These are phyloP conservation scores for Dicaeum eximium DNA, from an alignment of 2,113 vertebrate species.

Conservation along the genomic window DNA sequence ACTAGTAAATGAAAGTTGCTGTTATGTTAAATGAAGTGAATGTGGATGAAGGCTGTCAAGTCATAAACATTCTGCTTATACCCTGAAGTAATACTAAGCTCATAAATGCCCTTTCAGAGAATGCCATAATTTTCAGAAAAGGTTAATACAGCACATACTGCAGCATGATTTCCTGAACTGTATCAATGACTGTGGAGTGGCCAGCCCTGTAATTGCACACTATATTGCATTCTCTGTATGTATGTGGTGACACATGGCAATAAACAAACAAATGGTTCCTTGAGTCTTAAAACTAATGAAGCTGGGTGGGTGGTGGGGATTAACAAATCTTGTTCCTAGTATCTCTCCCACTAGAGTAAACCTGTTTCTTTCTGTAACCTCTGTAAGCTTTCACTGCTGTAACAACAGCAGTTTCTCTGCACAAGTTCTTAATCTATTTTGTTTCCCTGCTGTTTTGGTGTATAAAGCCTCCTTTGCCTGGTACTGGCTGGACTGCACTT, in stretches of 20 bases:
- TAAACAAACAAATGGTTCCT: slow-evolving; percentile 25
- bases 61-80: slow-evolving; percentile 52
- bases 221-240: background rate
- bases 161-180: slow-evolving; percentile 27
- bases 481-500: background rate
- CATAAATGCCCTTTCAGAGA: slow-evolving; percentile 57
- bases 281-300: slow-evolving; percentile 5
- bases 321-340: background rate
- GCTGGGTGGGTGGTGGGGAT: background rate
- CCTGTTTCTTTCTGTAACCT: background rate
- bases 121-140: slow-evolving; percentile 38
- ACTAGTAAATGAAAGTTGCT: slow-evolving; percentile 47
- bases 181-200: background rate
- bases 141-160: slow-evolving; percentile 17
- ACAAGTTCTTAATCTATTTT: background rate
- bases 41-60: slow-evolving; percentile 33
- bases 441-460: background rate
- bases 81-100: slow-evolving; percentile 35
- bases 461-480: background rate
- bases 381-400: background rate
- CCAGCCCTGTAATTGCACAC: background rate
- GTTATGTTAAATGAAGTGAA: slow-evolving; percentile 34
- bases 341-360: background rate
- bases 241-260: background rate
- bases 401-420: background rate